Conservation (phyloP, 2,113 vertebrate species). For the Oophaga pumilio region DNA sequence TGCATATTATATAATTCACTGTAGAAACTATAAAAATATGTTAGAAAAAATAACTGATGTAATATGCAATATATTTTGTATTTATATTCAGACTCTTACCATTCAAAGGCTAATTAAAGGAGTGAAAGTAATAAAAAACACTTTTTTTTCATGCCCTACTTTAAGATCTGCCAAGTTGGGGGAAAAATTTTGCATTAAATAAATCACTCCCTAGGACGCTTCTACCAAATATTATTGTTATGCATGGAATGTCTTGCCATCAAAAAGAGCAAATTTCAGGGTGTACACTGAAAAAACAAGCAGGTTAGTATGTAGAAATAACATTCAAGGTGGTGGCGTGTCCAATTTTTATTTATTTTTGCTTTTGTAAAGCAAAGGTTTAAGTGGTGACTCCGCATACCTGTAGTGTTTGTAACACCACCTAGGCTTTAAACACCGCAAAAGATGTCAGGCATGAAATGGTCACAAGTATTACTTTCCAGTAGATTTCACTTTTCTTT, state of each 20-base stretch:
- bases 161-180: not conserved
- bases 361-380: conserved; percentile 18
- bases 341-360: conserved; percentile 28
- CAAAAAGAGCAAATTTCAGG: not conserved
- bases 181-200: not conserved
- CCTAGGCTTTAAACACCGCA: conserved; percentile 77
- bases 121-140: not conserved
- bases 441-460: conserved; percentile 89
- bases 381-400: conserved; percentile 66
- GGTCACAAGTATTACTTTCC: conserved; percentile 97
- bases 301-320: not conserved
- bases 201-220: conserved; percentile 6
- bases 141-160: not conserved
- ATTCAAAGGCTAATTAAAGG: not conserved
- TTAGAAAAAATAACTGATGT: not conserved
- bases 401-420: conserved; percentile 73
- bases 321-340: not conserved
- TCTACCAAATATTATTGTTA: conserved; percentile 23
- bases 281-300: conserved; percentile 3
- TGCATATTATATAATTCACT: not conserved
- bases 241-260: conserved; percentile 8
- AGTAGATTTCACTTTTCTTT: conserved; percentile 96
- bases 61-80: not conserved
- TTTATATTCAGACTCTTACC: not conserved
- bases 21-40: not conserved